Percentiles rank a stretch among this genome's conserved stretches.
phyloP scores from a whole-genome alignment of 1,140 invertebrate species.

The Pristionchus pacificus region DNA sequence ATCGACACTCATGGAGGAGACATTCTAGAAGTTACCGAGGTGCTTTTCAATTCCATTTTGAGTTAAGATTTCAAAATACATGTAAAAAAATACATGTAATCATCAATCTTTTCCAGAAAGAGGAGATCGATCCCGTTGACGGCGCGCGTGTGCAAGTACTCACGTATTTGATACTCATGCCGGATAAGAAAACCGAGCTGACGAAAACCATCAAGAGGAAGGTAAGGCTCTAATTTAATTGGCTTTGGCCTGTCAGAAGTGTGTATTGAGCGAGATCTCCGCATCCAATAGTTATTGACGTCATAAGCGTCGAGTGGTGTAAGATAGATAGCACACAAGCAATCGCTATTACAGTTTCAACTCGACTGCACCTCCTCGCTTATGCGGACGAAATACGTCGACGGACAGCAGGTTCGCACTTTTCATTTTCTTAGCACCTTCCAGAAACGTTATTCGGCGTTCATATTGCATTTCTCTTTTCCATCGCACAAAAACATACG shows the following conservation, averaged over 20 bases:
- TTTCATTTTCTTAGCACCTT: background rate
- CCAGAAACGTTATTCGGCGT: background rate
- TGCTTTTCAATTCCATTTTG: background rate
- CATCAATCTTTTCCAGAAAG: constrained; percentile 21
- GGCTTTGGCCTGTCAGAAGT: background rate
- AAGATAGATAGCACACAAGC: background rate
- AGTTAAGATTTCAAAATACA: background rate
- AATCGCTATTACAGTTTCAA: background rate
- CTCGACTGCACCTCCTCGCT: constrained; percentile 17
- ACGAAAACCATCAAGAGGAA: constrained; percentile 14
- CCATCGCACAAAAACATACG: background rate
- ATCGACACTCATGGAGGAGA: constrained; percentile 14
- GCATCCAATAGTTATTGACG: no score
- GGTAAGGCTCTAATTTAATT: background rate
- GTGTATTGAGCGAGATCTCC: no score
- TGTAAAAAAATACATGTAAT: background rate
- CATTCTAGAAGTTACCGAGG: constrained; percentile 5
- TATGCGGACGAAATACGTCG: constrained; percentile 3
- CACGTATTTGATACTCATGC: constrained; percentile 7
- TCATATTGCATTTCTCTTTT: background rate
- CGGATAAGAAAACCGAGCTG: constrained; percentile 14
- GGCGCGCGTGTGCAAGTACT: constrained; percentile 20
- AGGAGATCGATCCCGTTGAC: constrained; percentile 30
- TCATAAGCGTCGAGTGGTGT: background rate
- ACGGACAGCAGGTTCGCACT: constrained; percentile 1